A percentile compares a stretch with the other conserved stretches of the same genome.
phyloP scores from a whole-genome alignment of 2,888 invertebrate genomes.

The Limnephilus rhombicus region DNA sequence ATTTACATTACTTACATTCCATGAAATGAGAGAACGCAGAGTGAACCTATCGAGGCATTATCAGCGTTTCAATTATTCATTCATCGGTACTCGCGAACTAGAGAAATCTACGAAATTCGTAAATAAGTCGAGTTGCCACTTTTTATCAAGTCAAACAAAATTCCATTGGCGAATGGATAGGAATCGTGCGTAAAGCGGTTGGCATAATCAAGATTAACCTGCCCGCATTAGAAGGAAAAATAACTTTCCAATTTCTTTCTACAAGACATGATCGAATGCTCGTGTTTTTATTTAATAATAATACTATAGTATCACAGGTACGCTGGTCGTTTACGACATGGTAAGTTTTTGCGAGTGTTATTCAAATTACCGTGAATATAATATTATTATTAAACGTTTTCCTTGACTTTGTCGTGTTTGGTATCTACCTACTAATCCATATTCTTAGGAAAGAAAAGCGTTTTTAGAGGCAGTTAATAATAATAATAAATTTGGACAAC shows the following conservation, averaged over 20 bases:
- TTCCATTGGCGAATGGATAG: conserved; percentile 2
- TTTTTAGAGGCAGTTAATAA: neutral
- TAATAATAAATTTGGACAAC: no score
- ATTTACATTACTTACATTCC: neutral
- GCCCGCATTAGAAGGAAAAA: conserved; percentile 21
- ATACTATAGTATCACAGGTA: neutral
- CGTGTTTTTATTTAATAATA: conserved; percentile 26
- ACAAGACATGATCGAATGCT: conserved; percentile 14
- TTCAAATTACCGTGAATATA: neutral
- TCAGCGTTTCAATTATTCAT: neutral
- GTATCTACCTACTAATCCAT: neutral
- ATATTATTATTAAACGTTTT: neutral
- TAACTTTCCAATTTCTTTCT: conserved; percentile 50
- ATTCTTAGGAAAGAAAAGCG: neutral
- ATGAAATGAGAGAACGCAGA: neutral
- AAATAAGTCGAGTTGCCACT: neutral
- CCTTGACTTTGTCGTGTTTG: neutral
- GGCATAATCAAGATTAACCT: conserved; percentile 16
- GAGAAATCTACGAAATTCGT: neutral
- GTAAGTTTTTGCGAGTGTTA: conserved; percentile 12
- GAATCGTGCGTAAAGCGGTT: conserved; percentile 42
- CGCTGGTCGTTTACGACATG: neutral
- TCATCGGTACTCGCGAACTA: neutral
- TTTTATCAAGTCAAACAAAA: conserved; percentile 25
- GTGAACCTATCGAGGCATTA: neutral